A percentile compares a stretch with the other conserved stretches of the same genome.
Conservation (phyloP, 1,140 invertebrate genomes). For the Agrypnia vestita region DNA sequence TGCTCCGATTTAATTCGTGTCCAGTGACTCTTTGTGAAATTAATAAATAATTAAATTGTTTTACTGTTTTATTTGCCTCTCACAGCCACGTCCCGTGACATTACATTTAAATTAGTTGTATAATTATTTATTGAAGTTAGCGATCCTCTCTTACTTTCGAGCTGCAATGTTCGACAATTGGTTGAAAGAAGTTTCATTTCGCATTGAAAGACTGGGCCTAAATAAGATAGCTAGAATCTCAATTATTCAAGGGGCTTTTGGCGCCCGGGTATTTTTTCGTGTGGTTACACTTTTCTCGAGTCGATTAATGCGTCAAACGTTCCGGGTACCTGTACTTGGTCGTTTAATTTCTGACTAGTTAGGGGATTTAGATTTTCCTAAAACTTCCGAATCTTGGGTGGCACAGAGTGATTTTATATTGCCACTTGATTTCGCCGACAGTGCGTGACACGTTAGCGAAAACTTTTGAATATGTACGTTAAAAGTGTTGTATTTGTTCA, state of each 20-base stretch:
- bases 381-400: not conserved
- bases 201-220: constrained; percentile 19
- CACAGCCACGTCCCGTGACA: too few species aligned
- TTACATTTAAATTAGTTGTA: too few species aligned
- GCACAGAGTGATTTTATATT: constrained; percentile 1
- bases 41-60: too few species aligned
- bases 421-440: not conserved
- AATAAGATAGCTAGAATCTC: constrained; percentile 42
- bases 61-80: too few species aligned
- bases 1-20: too few species aligned
- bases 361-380: constrained; percentile 16
- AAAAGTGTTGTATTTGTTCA: too few species aligned
- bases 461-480: not conserved
- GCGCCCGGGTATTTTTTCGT: constrained; percentile 47
- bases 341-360: constrained; percentile 21
- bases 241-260: constrained; percentile 52
- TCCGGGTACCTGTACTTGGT: constrained; percentile 10
- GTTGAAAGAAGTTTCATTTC: not conserved
- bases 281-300: constrained; percentile 46
- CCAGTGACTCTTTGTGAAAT: too few species aligned
- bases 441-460: not conserved
- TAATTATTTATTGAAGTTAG: too few species aligned
- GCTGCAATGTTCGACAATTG: too few species aligned
- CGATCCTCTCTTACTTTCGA: too few species aligned
- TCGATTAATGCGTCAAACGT: constrained; percentile 46